Conservation (phyloP, 2,113 vertebrate genomes). For the Lagopus muta region DNA sequence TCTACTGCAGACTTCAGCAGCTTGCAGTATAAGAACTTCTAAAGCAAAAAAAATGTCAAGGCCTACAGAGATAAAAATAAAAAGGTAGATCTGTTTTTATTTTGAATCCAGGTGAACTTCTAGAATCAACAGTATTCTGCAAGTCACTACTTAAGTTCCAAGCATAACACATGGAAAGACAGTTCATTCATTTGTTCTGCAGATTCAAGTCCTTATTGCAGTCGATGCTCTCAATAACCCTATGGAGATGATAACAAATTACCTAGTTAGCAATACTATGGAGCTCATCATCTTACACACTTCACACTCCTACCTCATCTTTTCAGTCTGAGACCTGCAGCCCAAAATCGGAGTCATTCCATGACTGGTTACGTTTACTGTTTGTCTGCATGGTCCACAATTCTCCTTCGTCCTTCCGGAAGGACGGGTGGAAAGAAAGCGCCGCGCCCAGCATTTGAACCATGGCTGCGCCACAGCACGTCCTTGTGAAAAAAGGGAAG, state of each 20-base stretch:
- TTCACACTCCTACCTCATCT: background rate
- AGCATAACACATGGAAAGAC: background rate
- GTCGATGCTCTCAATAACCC: background rate
- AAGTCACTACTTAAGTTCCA: background rate
- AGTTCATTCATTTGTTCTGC: background rate
- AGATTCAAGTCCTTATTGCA: background rate
- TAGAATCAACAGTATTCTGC: background rate
- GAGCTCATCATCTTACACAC: background rate
- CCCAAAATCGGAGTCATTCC: background rate
- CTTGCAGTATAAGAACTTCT: background rate
- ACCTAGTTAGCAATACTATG: background rate
- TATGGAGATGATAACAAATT: background rate
- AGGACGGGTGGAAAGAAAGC: background rate
- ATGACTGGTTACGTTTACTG: background rate
- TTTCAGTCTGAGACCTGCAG: background rate
- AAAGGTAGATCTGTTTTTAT: background rate
- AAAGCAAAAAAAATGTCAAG: background rate
- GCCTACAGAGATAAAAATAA: background rate
- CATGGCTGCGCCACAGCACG: background rate
- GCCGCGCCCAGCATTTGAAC: accelerated
- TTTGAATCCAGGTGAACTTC: background rate
- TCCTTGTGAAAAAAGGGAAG: background rate
- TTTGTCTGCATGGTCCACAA: background rate
- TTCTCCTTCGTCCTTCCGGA: background rate
- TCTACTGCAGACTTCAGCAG: background rate